Conservation (phyloP, 2,113 vertebrate species). For the Tautogolabrus adspersus region DNA sequence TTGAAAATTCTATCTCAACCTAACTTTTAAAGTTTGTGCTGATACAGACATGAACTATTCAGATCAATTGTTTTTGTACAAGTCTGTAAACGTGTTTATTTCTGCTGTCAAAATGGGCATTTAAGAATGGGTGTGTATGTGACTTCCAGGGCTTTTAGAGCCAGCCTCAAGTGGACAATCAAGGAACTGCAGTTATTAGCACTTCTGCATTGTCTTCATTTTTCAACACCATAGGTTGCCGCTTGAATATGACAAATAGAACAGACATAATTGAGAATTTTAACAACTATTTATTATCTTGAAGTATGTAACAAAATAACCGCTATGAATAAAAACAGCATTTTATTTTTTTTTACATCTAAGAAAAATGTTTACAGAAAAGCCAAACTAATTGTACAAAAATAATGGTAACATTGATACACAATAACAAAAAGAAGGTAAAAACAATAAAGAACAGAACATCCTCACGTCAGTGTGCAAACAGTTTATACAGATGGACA, state of each 20-base stretch:
- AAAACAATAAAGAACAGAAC: slow-evolving; percentile 83
- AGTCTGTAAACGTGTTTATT: too few relatives aligned
- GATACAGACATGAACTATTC: too few relatives aligned
- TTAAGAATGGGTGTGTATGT: too few relatives aligned
- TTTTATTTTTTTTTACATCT: slow-evolving; percentile 87
- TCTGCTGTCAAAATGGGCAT: too few relatives aligned
- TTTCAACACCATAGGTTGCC: too few relatives aligned
- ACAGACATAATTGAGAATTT: slow-evolving; percentile 47
- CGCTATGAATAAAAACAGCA: slow-evolving; percentile 83
- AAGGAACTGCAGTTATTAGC: too few relatives aligned
- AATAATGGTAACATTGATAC: slow-evolving; percentile 85
- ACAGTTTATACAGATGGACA: slow-evolving; percentile 97
- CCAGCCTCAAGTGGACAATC: too few relatives aligned
- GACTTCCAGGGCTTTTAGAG: too few relatives aligned
- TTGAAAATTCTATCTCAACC: too few relatives aligned
- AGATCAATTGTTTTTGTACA: too few relatives aligned
- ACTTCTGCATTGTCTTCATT: too few relatives aligned
- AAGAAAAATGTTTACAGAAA: slow-evolving; percentile 93
- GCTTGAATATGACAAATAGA: slow-evolving; percentile 1
- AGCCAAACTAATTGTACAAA: slow-evolving; percentile 88
- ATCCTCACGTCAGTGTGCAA: slow-evolving; percentile 98
- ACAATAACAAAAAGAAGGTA: slow-evolving; percentile 83
- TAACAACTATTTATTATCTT: slow-evolving; percentile 85
- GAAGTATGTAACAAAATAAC: slow-evolving; percentile 85
- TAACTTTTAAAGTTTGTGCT: too few relatives aligned